Percentiles rank a stretch among this genome's conserved stretches.
Evolutionary conservation across 2,113 vertebrate species (phyloP).

Genomic region (Sarotherodon lohbergeri): DNA sequence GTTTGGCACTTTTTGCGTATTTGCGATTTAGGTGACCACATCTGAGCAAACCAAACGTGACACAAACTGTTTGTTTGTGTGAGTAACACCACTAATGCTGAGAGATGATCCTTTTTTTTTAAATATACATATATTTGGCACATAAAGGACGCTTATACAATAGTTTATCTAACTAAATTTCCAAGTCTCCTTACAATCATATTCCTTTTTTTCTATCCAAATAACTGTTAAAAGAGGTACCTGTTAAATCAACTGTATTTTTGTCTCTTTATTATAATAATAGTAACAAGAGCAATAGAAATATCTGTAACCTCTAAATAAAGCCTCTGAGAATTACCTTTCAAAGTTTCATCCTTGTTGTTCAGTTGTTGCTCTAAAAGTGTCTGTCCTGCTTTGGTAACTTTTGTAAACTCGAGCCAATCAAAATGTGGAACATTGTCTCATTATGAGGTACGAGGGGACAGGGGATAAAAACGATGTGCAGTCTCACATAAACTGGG

Average conservation of each 20-base stretch:
- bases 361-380: neutral
- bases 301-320: neutral
- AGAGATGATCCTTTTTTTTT: neutral
- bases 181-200: neutral
- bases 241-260: neutral
- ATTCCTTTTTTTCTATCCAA: neutral
- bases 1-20: neutral
- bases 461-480: neutral
- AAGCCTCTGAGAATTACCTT: neutral
- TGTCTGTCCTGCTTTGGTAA: neutral
- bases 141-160: neutral
- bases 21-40: neutral
- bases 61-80: neutral
- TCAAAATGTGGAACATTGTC: neutral
- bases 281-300: neutral
- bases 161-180: neutral
- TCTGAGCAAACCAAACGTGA: neutral
- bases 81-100: neutral
- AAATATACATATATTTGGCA: neutral
- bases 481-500: neutral
- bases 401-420: neutral
- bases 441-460: neutral
- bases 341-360: neutral
- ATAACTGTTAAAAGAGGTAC: neutral
- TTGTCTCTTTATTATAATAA: neutral